phyloP scores from a whole-genome alignment of 2,797 vertebrate species.

The Propithecus perrieri region DNA sequence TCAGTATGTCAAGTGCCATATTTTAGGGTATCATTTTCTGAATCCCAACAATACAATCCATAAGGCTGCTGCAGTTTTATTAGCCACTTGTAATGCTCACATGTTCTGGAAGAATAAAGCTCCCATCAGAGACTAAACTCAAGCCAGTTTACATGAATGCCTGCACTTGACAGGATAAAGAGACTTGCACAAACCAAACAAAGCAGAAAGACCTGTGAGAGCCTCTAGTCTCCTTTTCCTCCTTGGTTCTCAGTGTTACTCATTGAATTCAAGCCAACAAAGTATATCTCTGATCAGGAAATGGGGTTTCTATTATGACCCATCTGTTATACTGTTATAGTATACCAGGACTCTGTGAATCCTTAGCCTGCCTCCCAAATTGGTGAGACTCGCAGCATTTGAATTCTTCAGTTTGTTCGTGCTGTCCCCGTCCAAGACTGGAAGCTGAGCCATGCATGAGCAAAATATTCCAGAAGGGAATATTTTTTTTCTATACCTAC shows the following conservation, averaged over 20 bases:
- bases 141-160: background rate
- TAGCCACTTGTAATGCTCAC: slow-evolving; percentile 18
- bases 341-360: background rate
- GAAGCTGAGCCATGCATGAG: background rate
- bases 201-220: background rate
- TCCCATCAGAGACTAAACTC: slow-evolving; percentile 30
- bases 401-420: background rate
- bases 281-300: background rate
- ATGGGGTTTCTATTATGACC: background rate
- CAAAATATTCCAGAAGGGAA: slow-evolving; percentile 22
- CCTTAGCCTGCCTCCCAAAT: background rate
- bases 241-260: background rate
- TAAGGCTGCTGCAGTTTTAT: background rate
- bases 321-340: background rate
- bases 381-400: background rate
- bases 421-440: background rate
- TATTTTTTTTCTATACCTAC: background rate
- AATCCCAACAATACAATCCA: background rate
- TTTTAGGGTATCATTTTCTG: background rate
- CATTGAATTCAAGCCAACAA: slow-evolving; percentile 3
- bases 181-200: slow-evolving; percentile 1
- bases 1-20: background rate
- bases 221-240: background rate
- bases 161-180: background rate
- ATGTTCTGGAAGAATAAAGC: slow-evolving; percentile 7